Evolutionary conservation across 2,797 vertebrate genomes (phyloP).

Genomic region (Centroberyx gerrardi): DNA sequence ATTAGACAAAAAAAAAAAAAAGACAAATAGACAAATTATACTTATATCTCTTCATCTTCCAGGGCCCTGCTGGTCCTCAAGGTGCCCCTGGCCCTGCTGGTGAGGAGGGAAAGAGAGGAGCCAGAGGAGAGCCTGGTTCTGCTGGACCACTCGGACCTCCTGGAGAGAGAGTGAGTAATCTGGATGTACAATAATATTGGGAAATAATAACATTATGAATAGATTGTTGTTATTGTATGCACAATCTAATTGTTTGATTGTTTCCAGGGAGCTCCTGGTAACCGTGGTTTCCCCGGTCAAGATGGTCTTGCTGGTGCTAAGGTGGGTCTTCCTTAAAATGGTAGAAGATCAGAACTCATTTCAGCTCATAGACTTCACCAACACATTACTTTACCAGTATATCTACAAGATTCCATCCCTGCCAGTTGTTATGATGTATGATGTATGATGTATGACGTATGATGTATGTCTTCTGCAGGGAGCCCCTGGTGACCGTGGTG

Average conservation of each 20-base stretch:
- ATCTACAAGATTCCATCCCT: background rate
- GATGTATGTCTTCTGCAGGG: slow-evolving; percentile 82
- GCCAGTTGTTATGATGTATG: too few relatives aligned
- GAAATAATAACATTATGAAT: background rate
- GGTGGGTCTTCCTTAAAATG: slow-evolving; percentile 80
- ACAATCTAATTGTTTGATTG: slow-evolving; percentile 44
- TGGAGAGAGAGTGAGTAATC: slow-evolving; percentile 92
- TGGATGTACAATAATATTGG: background rate
- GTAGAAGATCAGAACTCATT: background rate
- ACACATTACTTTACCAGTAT: background rate
- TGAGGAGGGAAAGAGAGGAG: slow-evolving; percentile 97
- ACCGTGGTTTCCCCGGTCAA: slow-evolving; percentile 98
- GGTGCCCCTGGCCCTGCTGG: slow-evolving; percentile 92
- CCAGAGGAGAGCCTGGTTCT: slow-evolving; percentile 94
- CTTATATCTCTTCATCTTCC: slow-evolving; percentile 18
- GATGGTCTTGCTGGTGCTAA: slow-evolving; percentile 97
- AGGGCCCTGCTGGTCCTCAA: slow-evolving; percentile 94
- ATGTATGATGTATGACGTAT: too few relatives aligned
- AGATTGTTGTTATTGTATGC: background rate
- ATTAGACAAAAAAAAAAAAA: background rate
- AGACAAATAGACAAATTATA: background rate
- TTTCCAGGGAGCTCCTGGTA: slow-evolving; percentile 94
- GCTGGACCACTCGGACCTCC: slow-evolving; percentile 94
- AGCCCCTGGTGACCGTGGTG: slow-evolving; percentile 94
- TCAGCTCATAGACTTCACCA: background rate